Evolutionary conservation across 1,140 invertebrate species (phyloP).

Genomic region (Drosophila cardini): DNA sequence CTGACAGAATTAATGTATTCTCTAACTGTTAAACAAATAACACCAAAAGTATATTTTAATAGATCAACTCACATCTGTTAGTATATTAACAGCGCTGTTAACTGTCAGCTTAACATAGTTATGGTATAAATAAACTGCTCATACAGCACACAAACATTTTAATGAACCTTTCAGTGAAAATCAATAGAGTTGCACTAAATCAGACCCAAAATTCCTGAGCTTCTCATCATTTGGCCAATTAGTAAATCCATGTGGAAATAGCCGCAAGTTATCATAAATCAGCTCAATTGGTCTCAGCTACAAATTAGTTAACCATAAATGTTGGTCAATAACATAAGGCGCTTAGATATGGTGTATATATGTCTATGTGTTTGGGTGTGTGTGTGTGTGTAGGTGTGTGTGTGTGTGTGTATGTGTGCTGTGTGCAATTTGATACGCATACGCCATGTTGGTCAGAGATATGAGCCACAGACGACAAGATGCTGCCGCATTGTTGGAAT

Average conservation of each 20-base stretch:
- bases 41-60: too few species aligned
- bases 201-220: neutral
- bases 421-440: conserved; percentile 27
- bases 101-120: too few species aligned
- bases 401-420: conserved; percentile 3
- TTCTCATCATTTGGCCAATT: conserved; percentile 13
- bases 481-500: conserved; percentile 22
- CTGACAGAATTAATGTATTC: too few species aligned
- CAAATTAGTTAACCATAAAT: conserved; percentile 35
- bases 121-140: too few species aligned
- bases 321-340: conserved; percentile 20
- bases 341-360: neutral
- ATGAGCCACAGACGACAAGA: neutral
- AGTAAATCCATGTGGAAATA: conserved; percentile 10
- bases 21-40: too few species aligned
- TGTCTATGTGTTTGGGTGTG: neutral
- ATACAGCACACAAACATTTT: neutral
- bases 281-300: conserved; percentile 3
- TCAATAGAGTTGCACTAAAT: neutral
- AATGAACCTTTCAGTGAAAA: neutral
- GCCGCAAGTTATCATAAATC: conserved; percentile 17
- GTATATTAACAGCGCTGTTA: too few species aligned
- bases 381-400: neutral
- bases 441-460: conserved; percentile 20
- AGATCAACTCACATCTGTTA: too few species aligned